Evolutionary conservation across 2,797 vertebrate species (phyloP).

Genomic region (Mormyrops boulengeri): DNA sequence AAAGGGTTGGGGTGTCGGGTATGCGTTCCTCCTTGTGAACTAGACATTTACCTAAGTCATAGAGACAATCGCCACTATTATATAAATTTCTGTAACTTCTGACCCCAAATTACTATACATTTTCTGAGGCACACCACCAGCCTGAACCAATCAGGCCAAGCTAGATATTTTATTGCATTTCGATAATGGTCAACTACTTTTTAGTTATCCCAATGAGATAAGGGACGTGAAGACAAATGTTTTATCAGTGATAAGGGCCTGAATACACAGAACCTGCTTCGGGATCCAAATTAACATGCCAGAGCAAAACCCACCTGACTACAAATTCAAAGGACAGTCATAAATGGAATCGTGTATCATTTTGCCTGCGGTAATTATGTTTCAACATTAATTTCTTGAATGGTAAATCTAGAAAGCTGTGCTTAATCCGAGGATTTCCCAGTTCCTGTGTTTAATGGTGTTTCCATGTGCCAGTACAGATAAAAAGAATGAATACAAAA

Average conservation of each 20-base stretch:
- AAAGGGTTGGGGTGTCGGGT: neutral
- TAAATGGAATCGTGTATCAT: neutral
- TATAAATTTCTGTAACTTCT: neutral
- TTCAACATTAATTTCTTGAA: neutral
- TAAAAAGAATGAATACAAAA: neutral
- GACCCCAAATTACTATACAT: neutral
- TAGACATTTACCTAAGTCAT: conserved; percentile 37
- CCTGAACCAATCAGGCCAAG: conserved; percentile 18
- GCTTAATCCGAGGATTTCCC: neutral
- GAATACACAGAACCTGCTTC: neutral
- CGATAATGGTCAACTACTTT: conserved; percentile 49
- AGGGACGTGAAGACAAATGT: conserved; percentile 39
- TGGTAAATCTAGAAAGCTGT: neutral
- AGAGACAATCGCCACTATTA: conserved; percentile 26
- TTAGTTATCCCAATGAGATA: conserved; percentile 48
- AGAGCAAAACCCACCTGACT: neutral
- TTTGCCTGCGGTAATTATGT: neutral
- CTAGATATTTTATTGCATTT: conserved; percentile 49
- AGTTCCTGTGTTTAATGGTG: neutral
- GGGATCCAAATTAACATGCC: neutral
- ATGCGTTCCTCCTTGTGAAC: neutral
- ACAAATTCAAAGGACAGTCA: neutral
- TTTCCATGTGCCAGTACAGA: neutral
- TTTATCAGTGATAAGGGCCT: neutral
- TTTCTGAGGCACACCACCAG: neutral